These are phyloP conservation scores for Prosopocoilus inquinatus DNA, from an alignment of 2,888 invertebrate genomes.

Conservation along the genomic window DNA sequence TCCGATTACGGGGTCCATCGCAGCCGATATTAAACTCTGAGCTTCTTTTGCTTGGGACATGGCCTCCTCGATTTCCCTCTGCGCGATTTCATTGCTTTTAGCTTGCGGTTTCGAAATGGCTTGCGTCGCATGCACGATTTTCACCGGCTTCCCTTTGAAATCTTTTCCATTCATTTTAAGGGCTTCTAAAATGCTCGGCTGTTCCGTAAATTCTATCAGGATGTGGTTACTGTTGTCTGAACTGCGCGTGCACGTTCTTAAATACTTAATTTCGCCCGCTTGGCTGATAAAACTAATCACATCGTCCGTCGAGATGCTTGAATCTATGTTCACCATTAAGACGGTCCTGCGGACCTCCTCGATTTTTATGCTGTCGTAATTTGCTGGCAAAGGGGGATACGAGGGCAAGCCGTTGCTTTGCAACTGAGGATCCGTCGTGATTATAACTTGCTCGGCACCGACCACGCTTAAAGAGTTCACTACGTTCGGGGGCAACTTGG, in stretches of 20 bases:
- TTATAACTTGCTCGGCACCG: conserved; percentile 75
- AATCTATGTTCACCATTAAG: conserved; percentile 76
- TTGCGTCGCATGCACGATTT: conserved; percentile 88
- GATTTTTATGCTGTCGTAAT: conserved; percentile 83
- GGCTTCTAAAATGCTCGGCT: conserved; percentile 82
- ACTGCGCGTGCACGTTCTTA: conserved; percentile 85
- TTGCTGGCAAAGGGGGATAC: conserved; percentile 88
- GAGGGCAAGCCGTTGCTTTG: conserved; percentile 77
- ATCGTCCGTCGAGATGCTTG: conserved; percentile 70
- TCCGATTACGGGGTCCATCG: conserved; percentile 88
- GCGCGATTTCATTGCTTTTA: conserved; percentile 93
- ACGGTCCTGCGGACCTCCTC: conserved; percentile 96
- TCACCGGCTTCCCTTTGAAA: conserved; percentile 66
- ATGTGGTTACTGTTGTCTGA: conserved; percentile 76
- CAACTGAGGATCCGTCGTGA: conserved; percentile 87
- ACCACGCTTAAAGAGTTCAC: conserved; percentile 66
- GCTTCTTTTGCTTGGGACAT: conserved; percentile 97
- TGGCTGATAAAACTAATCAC: conserved; percentile 84
- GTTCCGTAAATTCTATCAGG: conserved; percentile 91
- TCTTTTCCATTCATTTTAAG: conserved; percentile 79
- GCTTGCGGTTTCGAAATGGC: conserved; percentile 90
- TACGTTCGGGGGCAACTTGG: conserved; percentile 87
- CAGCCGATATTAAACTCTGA: conserved; percentile 90
- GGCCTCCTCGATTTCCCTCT: conserved; percentile 93
- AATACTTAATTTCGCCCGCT: conserved; percentile 93